A percentile compares a stretch with the other conserved stretches of the same genome.
These are phyloP conservation scores for Philereme transversata DNA, from an alignment of 2,888 invertebrate genomes.

Conservation along the genomic window DNA sequence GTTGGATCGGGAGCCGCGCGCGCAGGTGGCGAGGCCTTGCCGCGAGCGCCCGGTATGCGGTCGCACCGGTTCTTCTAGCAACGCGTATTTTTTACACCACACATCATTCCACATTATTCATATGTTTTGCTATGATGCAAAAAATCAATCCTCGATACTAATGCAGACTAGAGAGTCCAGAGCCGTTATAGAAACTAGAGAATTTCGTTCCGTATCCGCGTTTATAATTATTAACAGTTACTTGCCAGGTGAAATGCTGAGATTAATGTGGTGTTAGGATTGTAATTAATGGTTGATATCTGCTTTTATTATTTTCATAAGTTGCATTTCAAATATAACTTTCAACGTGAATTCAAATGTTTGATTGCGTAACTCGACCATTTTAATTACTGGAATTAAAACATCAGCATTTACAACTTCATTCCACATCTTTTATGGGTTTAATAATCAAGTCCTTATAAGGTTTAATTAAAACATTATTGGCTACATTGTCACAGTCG, in stretches of 20 bases:
- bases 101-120: conserved; percentile 79
- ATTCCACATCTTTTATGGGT: conserved; percentile 25
- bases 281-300: too few species aligned
- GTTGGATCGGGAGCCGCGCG: conserved; percentile 44
- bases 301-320: too few species aligned
- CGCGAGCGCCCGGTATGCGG: conserved; percentile 80
- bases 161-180: conserved; percentile 10
- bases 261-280: too few species aligned
- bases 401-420: conserved; percentile 29
- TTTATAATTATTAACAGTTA: neutral
- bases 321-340: too few species aligned
- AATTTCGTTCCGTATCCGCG: conserved; percentile 43
- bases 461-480: conserved; percentile 38
- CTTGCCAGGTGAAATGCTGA: neutral
- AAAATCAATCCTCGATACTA: conserved; percentile 58
- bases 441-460: conserved; percentile 27
- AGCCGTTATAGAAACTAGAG: conserved; percentile 45
- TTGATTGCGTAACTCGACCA: conserved; percentile 1
- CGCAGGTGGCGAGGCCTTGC: conserved; percentile 74
- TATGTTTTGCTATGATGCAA: conserved; percentile 79
- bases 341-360: too few species aligned
- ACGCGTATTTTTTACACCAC: conserved; percentile 80
- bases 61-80: conserved; percentile 82
- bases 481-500: conserved; percentile 36
- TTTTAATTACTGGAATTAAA: conserved; percentile 20